Evolutionary conservation across 2,113 vertebrate species (phyloP).

Genomic region (Macquaria australasica): DNA sequence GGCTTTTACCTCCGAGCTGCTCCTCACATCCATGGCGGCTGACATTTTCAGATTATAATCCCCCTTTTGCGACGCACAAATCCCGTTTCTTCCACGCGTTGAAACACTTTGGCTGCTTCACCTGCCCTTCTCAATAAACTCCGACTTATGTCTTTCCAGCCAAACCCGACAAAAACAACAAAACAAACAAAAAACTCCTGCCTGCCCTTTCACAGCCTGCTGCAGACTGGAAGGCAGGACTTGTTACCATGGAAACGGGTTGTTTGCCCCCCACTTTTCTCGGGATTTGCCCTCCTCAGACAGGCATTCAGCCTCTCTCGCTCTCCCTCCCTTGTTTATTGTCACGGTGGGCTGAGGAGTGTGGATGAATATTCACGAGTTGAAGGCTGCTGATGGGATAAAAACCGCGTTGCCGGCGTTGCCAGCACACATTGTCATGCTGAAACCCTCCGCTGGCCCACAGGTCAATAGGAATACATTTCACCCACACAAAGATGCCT

Average conservation of each 20-base stretch:
- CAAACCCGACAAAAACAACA: slow-evolving; percentile 61
- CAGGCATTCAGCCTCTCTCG: slow-evolving; percentile 64
- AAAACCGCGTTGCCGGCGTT: slow-evolving; percentile 37
- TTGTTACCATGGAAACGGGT: slow-evolving; percentile 81
- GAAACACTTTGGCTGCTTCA: slow-evolving; percentile 58
- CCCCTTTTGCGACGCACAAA: slow-evolving; percentile 46
- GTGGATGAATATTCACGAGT: slow-evolving; percentile 78
- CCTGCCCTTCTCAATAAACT: slow-evolving; percentile 73
- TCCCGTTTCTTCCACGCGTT: slow-evolving; percentile 50
- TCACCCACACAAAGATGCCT: slow-evolving; percentile 65
- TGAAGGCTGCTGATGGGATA: slow-evolving; percentile 39
- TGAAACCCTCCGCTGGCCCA: slow-evolving; percentile 34
- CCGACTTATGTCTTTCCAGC: slow-evolving; percentile 79
- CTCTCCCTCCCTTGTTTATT: slow-evolving; percentile 70
- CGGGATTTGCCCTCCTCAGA: slow-evolving; percentile 57
- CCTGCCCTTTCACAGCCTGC: slow-evolving; percentile 70
- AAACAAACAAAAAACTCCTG: slow-evolving; percentile 40
- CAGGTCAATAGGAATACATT: slow-evolving; percentile 11
- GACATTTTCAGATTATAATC: slow-evolving; percentile 68
- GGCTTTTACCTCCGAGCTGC: slow-evolving; percentile 77
- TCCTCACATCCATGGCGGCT: slow-evolving; percentile 74
- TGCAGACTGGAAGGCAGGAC: slow-evolving; percentile 80
- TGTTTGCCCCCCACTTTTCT: slow-evolving; percentile 81
- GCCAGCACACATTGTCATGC: slow-evolving; percentile 47
- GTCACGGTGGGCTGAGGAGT: slow-evolving; percentile 57